Evolutionary conservation across 53 echinoderm and acorn worm species (phyloP), one percentile per base, ranked within the genome.

Genomic region (Pentamera pediparva): DNA sequence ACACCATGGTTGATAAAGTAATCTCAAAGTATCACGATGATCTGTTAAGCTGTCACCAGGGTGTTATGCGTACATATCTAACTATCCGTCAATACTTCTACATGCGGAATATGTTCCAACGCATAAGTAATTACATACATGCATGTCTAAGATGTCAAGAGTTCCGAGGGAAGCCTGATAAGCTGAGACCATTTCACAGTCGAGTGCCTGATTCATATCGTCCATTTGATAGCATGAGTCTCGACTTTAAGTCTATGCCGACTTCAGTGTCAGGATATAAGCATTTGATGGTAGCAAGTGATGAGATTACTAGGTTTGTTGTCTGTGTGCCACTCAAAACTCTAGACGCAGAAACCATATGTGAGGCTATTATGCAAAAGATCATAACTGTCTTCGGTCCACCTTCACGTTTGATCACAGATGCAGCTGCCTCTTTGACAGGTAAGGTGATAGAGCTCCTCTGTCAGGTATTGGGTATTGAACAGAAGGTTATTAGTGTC

Each of bases 71-170:
- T 33, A 81, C 80, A 28, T 80, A 80, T 65, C 57, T 80, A 50
- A 80, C 80, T 2, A 80, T 80, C 5, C 30, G 80, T 43, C 60
- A 59, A n/a, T 32, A 74, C 31, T 81, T 52, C 40, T 81, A 75
- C 82, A 81, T 81, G 82, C 82, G 62, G 13, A 59, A 81, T n/a
- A 81, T 74, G 82, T 81, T 81, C 33, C 52, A 81, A 0, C 26
- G 82, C 31, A 62, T 81, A 5, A 47, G 47, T 18, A 64, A 64
- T 27, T 82, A 82, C 26, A 65, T 82, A 4, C 55, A 74, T 15
- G 74, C 81, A 8, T 81, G 82, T 40, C 34, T 81, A 27, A 39
- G 82, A 15, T 81, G 82, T 61, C 82, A 81, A 49, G 55, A 74
- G 39, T 81, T 81, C 51, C 60, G 50, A 25, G 74, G 74, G 39